Base-by-base conservation (phyloP, 37 sponge, comb jelly and placozoan genomes). In the Theonella swinhoei region DNA sequence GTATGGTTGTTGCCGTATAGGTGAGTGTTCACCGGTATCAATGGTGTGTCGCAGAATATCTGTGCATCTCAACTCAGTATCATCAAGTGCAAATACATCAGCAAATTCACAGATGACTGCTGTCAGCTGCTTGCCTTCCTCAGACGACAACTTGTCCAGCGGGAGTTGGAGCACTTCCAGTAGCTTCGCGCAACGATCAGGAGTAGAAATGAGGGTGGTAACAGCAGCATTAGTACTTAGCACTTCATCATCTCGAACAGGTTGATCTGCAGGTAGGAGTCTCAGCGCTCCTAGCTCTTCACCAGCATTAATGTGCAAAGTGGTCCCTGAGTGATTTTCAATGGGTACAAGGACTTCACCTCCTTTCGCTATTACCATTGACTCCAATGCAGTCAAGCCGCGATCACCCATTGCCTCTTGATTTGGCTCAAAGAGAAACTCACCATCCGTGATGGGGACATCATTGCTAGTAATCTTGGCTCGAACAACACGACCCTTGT, bases 61-160 rank as follows among this genome's bases (percentile, higher is more conserved):
- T 38, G 90, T 85, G 26, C 78, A 54, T 24, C 90, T 85, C 60
- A 90, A 31, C 80, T 86, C 79, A 33, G 38, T 40, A 79, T 40
- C 70, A 42, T 85, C 77, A 14, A 77, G 25, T 19, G 87, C 87
- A 38, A 86, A 86, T 2, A 79, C 79, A 39, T 86, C 79, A 68
- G 28, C 40, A 39, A 75, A 75, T 42, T 75, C 54, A 14, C 54
- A 17, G 54, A 47, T 47, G 7, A 7, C 54, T 17, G 54, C 54
- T 14, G 7, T 47, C 11, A 47, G 54, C 14, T 47, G 54, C 54
- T 47, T 14, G 14, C 54, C 54, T 47, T 47, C 54, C 54, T 47
- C 54, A 17, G 54, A 14, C 54, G 71, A 9, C 7, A 75, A 59
- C 28, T 75, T 42, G 32, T 75, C 75, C 25, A 24, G 28, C 7